Percentiles rank a stretch among this genome's conserved stretches.
Conservation (phyloP, 2,113 vertebrate species). For the Cisticola juncidis region DNA sequence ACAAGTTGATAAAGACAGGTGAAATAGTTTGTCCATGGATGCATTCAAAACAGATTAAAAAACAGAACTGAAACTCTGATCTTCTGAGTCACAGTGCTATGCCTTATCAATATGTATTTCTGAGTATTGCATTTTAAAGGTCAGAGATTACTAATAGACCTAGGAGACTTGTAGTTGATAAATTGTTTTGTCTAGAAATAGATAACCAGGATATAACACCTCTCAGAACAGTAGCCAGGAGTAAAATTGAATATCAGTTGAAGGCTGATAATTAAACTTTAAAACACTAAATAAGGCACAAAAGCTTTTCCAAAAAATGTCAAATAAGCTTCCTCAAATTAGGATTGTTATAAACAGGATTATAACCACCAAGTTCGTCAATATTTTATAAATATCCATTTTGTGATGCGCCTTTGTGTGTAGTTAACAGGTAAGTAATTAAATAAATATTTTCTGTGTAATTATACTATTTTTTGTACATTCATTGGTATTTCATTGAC, state of each 20-base stretch:
- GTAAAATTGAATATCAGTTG: background rate
- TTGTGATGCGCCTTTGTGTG: background rate
- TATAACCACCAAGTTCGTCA: background rate
- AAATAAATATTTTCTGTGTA: background rate
- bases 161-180: background rate
- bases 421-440: background rate
- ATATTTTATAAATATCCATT: background rate
- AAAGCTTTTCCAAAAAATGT: background rate
- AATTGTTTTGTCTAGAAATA: background rate
- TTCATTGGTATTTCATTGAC: background rate
- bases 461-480: background rate
- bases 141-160: background rate
- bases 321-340: background rate
- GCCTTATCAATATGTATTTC: background rate
- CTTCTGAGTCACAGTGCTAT: background rate
- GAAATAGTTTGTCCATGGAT: background rate
- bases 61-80: background rate
- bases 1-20: background rate
- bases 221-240: background rate
- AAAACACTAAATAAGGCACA: background rate
- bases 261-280: background rate
- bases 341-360: background rate
- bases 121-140: background rate
- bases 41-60: background rate
- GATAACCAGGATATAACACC: background rate